Evolutionary conservation across 2,888 invertebrate genomes (phyloP), one percentile per base, ranked within the genome.

Genomic region (Cataglyphis albicans): DNA sequence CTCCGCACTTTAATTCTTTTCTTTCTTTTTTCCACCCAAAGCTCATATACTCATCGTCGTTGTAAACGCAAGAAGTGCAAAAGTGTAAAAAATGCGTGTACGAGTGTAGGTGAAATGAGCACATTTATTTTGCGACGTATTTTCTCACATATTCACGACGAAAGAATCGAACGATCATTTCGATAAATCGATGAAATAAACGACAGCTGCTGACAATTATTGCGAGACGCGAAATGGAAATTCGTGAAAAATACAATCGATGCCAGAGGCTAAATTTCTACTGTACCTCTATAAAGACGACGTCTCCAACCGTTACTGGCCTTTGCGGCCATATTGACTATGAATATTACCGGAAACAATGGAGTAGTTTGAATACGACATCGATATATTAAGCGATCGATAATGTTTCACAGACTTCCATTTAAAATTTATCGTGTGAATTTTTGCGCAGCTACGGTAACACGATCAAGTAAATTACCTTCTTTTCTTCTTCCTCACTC

Each of bases 291-390:
- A 72, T 29, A 29, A 35, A 32, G 15, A 72, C 29, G 80, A 61
- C 29, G 73, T 73, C 59, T 38, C 61, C 73, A 4, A 41, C n/a
- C 29, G n/a, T 25, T 59, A 38, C n/a, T 41, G 41, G 29, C 55
- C 52, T 72, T n/a, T 12, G 4, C 80, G 70, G 80, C 80, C 80
- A 80, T 80, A 6, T 80, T 80, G 73, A 57, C 35, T 41, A 41
- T 12, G 29, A 55, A 12, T 38, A 41, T 73, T 73, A 41, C 38
- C 73, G 41, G 73, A 73, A 73, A 73, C 73, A 73, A 59, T 29
- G 1, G 38, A 12, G n/a, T 15, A 35, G 70, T 70, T 70, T n/a
- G 73, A 61, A 59, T 59, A 59, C n/a, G 59, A 59, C 73, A 59
- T 61, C 38, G 73, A 41, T 73, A 73, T 10, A n/a, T 57, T 59